Percentiles rank a stretch among this genome's conserved stretches.
Conservation (phyloP, 2,113 vertebrate genomes). For the Lipophrys pholis region DNA sequence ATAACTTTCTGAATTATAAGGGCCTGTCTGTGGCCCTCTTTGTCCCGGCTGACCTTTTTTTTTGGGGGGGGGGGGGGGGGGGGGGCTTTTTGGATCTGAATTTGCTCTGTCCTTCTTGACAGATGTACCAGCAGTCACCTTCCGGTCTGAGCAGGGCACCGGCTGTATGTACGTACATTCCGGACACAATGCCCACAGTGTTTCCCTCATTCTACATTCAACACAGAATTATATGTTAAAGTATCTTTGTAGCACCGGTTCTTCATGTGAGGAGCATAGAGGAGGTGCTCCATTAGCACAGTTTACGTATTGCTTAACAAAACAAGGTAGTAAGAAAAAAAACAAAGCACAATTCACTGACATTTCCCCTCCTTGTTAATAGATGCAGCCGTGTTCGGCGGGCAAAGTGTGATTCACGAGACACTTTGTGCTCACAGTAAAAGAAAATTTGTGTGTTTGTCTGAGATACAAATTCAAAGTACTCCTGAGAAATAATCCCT, state of each 20-base stretch:
- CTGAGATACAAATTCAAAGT: slow-evolving; percentile 43
- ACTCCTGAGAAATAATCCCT: slow-evolving; percentile 52
- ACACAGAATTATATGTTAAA: slow-evolving; percentile 26
- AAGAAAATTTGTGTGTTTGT: slow-evolving; percentile 43
- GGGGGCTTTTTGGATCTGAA: slow-evolving; percentile 41
- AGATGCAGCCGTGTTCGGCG: slow-evolving; percentile 22
- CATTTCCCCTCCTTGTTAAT: slow-evolving; percentile 34
- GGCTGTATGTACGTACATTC: slow-evolving; percentile 45
- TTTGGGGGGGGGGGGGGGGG: too few relatives aligned
- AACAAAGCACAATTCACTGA: slow-evolving; percentile 20
- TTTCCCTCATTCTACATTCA: slow-evolving; percentile 12
- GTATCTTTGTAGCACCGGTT: too few relatives aligned
- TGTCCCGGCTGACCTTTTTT: slow-evolving; percentile 51
- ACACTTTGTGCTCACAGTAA: slow-evolving; percentile 5
- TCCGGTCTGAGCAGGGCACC: slow-evolving; percentile 35
- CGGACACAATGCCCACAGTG: neutral
- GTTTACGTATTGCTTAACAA: slow-evolving; percentile 38
- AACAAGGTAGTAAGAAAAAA: slow-evolving; percentile 35
- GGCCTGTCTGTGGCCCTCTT: slow-evolving; percentile 22
- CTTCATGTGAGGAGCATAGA: neutral
- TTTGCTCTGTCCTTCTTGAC: slow-evolving; percentile 54
- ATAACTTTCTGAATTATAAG: neutral
- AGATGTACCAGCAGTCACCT: slow-evolving; percentile 47
- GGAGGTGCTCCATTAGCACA: slow-evolving; percentile 17
- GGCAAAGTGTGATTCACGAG: slow-evolving; percentile 19